phyloP scores from a whole-genome alignment of 1,140 invertebrate species.

The Drosophila elegans region DNA sequence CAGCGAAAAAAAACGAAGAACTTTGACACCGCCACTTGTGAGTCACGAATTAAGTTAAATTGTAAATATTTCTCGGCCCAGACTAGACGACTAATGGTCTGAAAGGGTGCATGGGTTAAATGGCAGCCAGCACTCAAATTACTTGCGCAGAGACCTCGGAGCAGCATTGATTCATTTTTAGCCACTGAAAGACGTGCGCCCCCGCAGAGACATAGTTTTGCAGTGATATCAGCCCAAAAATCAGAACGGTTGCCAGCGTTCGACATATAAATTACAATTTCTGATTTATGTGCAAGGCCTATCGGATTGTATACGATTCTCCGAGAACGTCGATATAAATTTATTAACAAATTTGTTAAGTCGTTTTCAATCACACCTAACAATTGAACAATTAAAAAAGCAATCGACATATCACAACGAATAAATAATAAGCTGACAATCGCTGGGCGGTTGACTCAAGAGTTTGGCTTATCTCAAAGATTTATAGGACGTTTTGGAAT shows the following conservation, averaged over 20 bases:
- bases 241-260: constrained; percentile 26
- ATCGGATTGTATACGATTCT: constrained; percentile 29
- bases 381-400: constrained; percentile 79
- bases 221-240: constrained; percentile 66
- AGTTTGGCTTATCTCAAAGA: constrained; percentile 49
- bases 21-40: constrained; percentile 52
- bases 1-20: constrained; percentile 20
- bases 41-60: constrained; percentile 78
- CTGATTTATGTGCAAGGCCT: constrained; percentile 45
- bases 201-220: constrained; percentile 34
- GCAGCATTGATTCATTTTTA: constrained; percentile 70
- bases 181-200: constrained; percentile 1
- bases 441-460: constrained; percentile 3
- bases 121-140: constrained; percentile 60
- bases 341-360: constrained; percentile 76
- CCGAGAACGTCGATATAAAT: constrained; percentile 65
- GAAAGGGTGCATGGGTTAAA: constrained; percentile 49
- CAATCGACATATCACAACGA: constrained; percentile 78
- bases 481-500: constrained; percentile 18
- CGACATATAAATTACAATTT: constrained; percentile 38
- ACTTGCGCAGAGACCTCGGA: constrained; percentile 49
- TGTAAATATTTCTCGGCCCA: constrained; percentile 35
- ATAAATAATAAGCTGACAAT: constrained; percentile 51
- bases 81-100: constrained; percentile 52
- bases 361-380: constrained; percentile 82